Conservation (phyloP, 2,888 invertebrate species). For the Teleiodes luculella region DNA sequence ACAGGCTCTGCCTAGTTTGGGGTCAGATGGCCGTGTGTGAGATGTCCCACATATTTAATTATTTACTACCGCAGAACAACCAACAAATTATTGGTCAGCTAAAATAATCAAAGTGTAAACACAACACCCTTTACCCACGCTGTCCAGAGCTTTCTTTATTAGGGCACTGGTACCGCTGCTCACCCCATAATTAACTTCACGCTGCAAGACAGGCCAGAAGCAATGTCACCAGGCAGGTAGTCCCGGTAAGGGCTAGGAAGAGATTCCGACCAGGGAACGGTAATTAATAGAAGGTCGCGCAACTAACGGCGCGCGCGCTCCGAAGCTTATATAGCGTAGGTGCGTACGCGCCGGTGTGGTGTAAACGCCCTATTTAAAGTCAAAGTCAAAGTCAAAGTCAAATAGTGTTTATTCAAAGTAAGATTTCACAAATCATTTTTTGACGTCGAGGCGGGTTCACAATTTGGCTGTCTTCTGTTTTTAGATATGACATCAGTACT, state of each 20-base stretch:
- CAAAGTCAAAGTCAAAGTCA: too few relatives aligned
- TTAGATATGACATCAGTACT: too few relatives aligned
- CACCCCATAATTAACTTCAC: not conserved
- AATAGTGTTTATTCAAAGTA: too few relatives aligned
- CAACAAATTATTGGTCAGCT: too few relatives aligned
- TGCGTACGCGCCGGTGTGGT: conserved; percentile 2
- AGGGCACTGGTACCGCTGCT: not conserved
- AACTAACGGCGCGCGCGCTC: conserved; percentile 20
- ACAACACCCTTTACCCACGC: not conserved
- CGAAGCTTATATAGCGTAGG: conserved; percentile 20
- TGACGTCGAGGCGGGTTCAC: too few relatives aligned
- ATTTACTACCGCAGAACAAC: too few relatives aligned
- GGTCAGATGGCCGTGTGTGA: too few relatives aligned
- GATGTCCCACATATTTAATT: too few relatives aligned
- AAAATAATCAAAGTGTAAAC: not conserved
- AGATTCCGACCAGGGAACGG: conserved; percentile 15
- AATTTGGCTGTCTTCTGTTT: too few relatives aligned
- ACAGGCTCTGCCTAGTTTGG: too few relatives aligned
- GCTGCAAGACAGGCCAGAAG: not conserved
- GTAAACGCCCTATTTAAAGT: too few relatives aligned
- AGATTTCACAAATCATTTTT: too few relatives aligned
- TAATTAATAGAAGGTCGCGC: conserved; percentile 23
- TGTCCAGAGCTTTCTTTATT: not conserved
- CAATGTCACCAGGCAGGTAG: conserved; percentile 2
- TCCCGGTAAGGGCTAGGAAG: conserved; percentile 17